phyloP scores from a whole-genome alignment of 2,888 invertebrate genomes.

The Patella depressa region DNA sequence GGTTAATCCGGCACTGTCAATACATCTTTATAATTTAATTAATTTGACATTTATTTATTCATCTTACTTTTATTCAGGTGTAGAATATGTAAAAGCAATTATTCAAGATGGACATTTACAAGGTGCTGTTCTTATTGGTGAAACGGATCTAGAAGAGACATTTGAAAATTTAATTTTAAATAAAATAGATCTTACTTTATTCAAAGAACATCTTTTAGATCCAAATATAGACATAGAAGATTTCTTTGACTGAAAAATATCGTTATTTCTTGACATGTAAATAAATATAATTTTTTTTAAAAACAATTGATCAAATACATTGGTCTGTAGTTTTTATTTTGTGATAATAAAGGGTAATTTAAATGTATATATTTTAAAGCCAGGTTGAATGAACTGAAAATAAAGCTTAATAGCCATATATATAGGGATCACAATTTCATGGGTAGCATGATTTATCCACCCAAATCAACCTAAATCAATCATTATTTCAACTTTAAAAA shows the following conservation, averaged over 20 bases:
- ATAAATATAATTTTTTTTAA: constrained; percentile 26
- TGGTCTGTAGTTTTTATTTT: too few species aligned
- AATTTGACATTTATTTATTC: too few species aligned
- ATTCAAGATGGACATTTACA: constrained; percentile 86
- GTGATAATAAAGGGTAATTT: too few species aligned
- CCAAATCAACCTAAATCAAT: too few species aligned
- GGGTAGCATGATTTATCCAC: too few species aligned
- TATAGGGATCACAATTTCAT: too few species aligned
- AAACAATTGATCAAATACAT: neutral
- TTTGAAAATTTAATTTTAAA: constrained; percentile 98
- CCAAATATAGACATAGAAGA: constrained; percentile 98
- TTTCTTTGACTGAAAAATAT: constrained; percentile 89
- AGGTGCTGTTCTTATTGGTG: constrained; percentile 95
- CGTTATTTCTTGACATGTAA: constrained; percentile 24
- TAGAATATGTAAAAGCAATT: constrained; percentile 84
- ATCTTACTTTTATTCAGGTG: constrained; percentile 51
- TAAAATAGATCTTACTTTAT: constrained; percentile 88
- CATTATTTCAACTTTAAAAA: too few species aligned
- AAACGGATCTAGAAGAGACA: constrained; percentile 97
- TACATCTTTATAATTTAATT: too few species aligned
- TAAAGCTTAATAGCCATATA: too few species aligned
- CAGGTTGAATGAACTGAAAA: too few species aligned
- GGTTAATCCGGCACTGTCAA: too few species aligned
- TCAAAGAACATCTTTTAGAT: constrained; percentile 93
- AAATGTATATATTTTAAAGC: too few species aligned